phyloP scores from a whole-genome alignment of 1,140 invertebrate species.

The Nylanderia fulva region DNA sequence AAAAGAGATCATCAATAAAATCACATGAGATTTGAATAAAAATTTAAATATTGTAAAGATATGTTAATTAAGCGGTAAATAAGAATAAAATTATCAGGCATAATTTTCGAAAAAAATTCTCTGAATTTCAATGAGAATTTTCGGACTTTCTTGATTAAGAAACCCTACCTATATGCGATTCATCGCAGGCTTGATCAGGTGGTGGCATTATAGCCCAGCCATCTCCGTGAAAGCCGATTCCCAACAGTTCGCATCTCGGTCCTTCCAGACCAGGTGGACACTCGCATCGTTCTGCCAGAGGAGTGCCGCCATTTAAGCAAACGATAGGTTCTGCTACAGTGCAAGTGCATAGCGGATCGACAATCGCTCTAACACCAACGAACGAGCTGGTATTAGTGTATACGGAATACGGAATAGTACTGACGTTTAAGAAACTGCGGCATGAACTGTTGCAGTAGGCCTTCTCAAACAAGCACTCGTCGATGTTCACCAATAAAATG shows the following conservation, averaged over 20 bases:
- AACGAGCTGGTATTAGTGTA: slow-evolving; percentile 96
- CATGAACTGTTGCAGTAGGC: slow-evolving; percentile 91
- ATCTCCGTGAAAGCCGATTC: slow-evolving; percentile 94
- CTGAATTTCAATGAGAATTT: too few relatives aligned
- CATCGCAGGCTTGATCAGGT: slow-evolving; percentile 91
- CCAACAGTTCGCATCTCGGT: slow-evolving; percentile 95
- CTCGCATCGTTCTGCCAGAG: slow-evolving; percentile 88
- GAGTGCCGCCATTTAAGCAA: slow-evolving; percentile 92
- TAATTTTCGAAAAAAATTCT: too few relatives aligned
- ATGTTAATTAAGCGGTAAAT: too few relatives aligned
- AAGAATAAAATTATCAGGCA: too few relatives aligned
- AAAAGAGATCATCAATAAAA: too few relatives aligned
- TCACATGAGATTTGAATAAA: too few relatives aligned
- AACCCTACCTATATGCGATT: slow-evolving; percentile 88
- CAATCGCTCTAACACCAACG: slow-evolving; percentile 93
- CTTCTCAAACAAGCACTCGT: slow-evolving; percentile 93
- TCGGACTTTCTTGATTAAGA: too few relatives aligned
- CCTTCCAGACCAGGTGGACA: slow-evolving; percentile 91
- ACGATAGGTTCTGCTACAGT: slow-evolving; percentile 85
- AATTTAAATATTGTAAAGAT: too few relatives aligned
- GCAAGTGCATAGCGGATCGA: slow-evolving; percentile 92
- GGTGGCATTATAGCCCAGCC: slow-evolving; percentile 95
- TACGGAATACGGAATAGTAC: slow-evolving; percentile 91
- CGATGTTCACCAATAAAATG: slow-evolving; percentile 94
- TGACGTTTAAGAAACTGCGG: slow-evolving; percentile 90